A percentile compares a stretch with the other conserved stretches of the same genome.
phyloP scores from a whole-genome alignment of 2,113 vertebrate species.

The Sclerurus mexicanus region DNA sequence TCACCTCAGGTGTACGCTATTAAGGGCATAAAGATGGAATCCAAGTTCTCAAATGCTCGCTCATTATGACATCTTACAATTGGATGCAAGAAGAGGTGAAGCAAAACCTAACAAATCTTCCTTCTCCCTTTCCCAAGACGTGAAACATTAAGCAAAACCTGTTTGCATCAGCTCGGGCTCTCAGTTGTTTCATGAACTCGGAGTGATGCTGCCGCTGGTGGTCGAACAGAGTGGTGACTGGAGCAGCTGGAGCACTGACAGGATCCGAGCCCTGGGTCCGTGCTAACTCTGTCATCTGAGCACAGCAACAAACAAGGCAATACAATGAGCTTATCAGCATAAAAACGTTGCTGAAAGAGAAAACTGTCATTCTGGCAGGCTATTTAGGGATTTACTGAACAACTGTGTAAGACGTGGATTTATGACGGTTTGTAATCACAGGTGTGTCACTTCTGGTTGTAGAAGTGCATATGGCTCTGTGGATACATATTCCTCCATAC shows the following conservation, averaged over 20 bases:
- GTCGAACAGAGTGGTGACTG: conserved; percentile 65
- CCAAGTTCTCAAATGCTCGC: background rate
- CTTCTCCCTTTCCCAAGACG: background rate
- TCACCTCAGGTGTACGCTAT: accelerated
- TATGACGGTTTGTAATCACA: background rate
- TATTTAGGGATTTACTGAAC: background rate
- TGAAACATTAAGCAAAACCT: conserved; percentile 69
- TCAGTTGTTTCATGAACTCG: conserved; percentile 67
- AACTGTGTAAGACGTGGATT: background rate
- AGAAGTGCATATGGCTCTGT: background rate
- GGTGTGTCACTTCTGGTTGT: background rate
- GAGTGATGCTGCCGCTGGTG: conserved; percentile 70
- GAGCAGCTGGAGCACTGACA: conserved; percentile 59
- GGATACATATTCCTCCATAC: background rate
- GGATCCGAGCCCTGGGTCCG: conserved; percentile 74
- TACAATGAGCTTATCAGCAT: background rate
- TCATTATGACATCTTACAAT: background rate
- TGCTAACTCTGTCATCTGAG: conserved; percentile 86
- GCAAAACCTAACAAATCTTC: background rate
- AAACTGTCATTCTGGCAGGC: background rate
- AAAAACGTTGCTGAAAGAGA: background rate
- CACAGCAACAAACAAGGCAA: background rate
- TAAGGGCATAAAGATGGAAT: background rate
- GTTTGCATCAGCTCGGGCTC: conserved; percentile 70
- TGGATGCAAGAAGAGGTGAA: background rate